These are phyloP conservation scores for Eulemur rufifrons DNA, from an alignment of 2,113 vertebrate species.

Conservation along the genomic window DNA sequence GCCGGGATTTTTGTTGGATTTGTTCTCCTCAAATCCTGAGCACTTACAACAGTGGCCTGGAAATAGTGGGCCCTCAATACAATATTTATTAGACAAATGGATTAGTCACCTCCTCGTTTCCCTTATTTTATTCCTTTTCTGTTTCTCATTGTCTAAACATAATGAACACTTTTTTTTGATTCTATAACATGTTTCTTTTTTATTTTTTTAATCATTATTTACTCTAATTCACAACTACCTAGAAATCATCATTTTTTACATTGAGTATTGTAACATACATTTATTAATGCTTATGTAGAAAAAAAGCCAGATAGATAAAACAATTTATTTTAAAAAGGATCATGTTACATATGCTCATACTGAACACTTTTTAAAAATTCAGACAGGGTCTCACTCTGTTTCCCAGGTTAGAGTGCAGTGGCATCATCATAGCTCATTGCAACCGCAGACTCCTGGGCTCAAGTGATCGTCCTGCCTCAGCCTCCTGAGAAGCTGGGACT, in stretches of 20 bases:
- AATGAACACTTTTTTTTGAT: neutral
- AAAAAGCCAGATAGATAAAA: neutral
- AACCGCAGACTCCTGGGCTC: too few relatives aligned
- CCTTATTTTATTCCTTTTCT: neutral
- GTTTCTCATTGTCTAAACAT: neutral
- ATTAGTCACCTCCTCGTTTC: neutral
- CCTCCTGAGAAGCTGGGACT: too few relatives aligned
- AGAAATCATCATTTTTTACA: neutral
- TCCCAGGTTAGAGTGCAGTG: too few relatives aligned
- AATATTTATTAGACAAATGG: neutral
- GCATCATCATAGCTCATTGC: too few relatives aligned
- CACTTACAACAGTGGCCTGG: neutral
- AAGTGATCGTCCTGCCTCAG: too few relatives aligned
- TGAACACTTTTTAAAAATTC: too few relatives aligned
- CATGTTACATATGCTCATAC: neutral
- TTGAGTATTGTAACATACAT: neutral
- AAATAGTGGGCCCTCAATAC: neutral
- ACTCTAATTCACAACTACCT: neutral
- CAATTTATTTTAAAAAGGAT: neutral
- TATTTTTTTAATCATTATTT: neutral
- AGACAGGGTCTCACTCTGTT: too few relatives aligned
- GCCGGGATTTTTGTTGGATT: neutral
- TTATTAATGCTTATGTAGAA: conserved; percentile 2
- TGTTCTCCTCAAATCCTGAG: neutral
- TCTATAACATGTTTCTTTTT: too few relatives aligned